Conservation (phyloP, 1,140 invertebrate species). For the Lepidurus arcticus region DNA sequence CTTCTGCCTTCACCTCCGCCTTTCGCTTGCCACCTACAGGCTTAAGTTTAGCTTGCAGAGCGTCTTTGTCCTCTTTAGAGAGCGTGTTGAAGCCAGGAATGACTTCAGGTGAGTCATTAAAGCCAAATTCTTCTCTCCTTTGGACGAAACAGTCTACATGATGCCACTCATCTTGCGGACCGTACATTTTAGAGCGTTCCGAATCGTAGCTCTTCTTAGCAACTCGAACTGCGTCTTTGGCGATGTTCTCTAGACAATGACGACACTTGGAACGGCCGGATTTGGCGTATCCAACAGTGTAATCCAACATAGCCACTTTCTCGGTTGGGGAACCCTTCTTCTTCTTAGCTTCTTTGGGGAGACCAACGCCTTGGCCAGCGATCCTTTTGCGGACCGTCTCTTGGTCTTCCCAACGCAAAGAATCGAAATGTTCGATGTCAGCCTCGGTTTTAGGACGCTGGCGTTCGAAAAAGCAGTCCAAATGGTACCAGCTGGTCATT, state of each 20-base stretch:
- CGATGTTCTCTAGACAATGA: constrained; percentile 80
- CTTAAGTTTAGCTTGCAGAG: constrained; percentile 61
- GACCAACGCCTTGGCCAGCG: constrained; percentile 46
- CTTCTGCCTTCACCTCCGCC: constrained; percentile 33
- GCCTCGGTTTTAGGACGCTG: constrained; percentile 62
- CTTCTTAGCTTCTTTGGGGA: constrained; percentile 23
- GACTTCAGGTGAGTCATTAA: constrained; percentile 60
- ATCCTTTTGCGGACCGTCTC: constrained; percentile 68
- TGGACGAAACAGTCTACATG: constrained; percentile 89
- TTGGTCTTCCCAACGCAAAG: constrained; percentile 79
- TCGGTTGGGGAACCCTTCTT: constrained; percentile 46
- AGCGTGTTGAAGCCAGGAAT: constrained; percentile 70
- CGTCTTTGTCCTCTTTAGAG: constrained; percentile 64
- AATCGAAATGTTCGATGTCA: constrained; percentile 81
- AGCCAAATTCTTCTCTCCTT: constrained; percentile 65
- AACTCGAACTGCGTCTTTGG: constrained; percentile 72
- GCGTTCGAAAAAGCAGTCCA: constrained; percentile 79
- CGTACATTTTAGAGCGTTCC: constrained; percentile 69
- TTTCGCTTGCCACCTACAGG: constrained; percentile 38
- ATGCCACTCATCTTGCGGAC: constrained; percentile 68
- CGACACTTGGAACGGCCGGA: constrained; percentile 71
- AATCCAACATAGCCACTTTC: constrained; percentile 58
- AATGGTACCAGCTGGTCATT: constrained; percentile 82
- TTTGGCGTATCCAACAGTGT: constrained; percentile 80
- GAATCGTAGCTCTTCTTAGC: constrained; percentile 81